phyloP scores from a whole-genome alignment of 2,888 invertebrate species.

The Gymnosoma rotundatum region DNA sequence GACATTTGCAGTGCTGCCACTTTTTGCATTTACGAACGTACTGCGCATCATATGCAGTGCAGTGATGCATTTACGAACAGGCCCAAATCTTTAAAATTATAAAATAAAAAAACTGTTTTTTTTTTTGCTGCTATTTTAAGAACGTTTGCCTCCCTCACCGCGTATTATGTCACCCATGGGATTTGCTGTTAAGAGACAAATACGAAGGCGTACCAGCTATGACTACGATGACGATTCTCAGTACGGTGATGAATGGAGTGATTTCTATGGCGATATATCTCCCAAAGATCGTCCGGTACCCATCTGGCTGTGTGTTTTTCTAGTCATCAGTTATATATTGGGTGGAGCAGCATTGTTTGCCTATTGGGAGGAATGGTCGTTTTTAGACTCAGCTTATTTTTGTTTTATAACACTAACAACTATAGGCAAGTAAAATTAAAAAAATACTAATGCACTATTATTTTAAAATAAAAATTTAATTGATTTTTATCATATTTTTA shows the following conservation, averaged over 20 bases:
- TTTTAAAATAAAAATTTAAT: background rate
- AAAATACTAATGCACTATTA: background rate
- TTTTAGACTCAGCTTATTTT: slow-evolving; percentile 94
- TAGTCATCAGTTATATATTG: slow-evolving; percentile 94
- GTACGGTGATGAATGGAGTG: slow-evolving; percentile 84
- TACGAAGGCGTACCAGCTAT: slow-evolving; percentile 82
- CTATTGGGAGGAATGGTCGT: slow-evolving; percentile 93
- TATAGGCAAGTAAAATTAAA: slow-evolving; percentile 84
- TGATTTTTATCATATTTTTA: slow-evolving; percentile 60
- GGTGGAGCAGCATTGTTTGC: slow-evolving; percentile 94
- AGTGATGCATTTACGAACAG: too few relatives aligned
- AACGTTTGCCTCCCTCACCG: slow-evolving; percentile 83
- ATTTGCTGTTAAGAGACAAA: slow-evolving; percentile 85
- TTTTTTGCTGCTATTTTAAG: slow-evolving; percentile 39
- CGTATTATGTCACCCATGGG: slow-evolving; percentile 88
- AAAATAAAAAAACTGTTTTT: too few relatives aligned
- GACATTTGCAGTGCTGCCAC: too few relatives aligned
- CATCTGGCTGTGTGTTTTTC: slow-evolving; percentile 93
- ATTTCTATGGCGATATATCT: slow-evolving; percentile 81
- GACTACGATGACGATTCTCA: slow-evolving; percentile 86
- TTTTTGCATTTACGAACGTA: too few relatives aligned
- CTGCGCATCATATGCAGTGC: too few relatives aligned
- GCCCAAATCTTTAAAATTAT: too few relatives aligned
- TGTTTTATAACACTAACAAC: slow-evolving; percentile 97
- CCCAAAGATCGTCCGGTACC: slow-evolving; percentile 87